Conservation (phyloP, 1,140 invertebrate species). For the Neodiprion fabricii region DNA sequence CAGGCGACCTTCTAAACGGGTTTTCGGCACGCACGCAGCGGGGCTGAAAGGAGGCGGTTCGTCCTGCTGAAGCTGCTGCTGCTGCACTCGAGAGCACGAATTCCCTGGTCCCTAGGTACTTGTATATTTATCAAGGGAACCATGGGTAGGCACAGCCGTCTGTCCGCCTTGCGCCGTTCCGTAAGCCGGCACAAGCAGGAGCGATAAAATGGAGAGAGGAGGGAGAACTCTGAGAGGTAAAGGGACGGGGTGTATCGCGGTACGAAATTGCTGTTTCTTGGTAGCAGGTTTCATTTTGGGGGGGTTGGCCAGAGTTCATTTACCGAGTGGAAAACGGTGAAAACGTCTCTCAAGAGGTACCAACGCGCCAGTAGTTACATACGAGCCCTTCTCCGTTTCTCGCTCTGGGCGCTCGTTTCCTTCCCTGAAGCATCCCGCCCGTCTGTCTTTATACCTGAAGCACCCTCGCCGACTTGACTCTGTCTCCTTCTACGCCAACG, state of each 20-base stretch:
- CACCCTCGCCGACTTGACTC: background rate
- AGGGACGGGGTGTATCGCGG: too few relatives aligned
- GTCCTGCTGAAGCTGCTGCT: background rate
- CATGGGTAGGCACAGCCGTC: too few relatives aligned
- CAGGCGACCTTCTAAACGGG: conserved; percentile 36
- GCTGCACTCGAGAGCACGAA: background rate
- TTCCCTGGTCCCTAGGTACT: background rate
- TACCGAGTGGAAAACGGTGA: background rate
- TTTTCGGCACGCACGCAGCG: conserved; percentile 24
- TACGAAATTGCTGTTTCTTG: conserved; percentile 1
- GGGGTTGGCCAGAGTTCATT: background rate
- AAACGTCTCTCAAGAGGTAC: background rate
- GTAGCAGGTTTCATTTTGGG: background rate
- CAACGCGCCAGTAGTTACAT: background rate
- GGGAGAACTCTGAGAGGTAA: background rate
- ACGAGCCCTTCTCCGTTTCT: background rate
- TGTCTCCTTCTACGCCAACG: background rate
- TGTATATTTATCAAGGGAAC: conserved; percentile 3
- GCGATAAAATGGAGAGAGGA: background rate
- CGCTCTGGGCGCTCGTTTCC: background rate
- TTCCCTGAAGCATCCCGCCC: background rate
- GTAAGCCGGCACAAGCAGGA: background rate
- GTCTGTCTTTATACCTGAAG: too few relatives aligned
- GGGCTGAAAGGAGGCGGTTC: conserved; percentile 21
- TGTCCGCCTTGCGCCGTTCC: background rate